These are phyloP conservation scores for Chloromyia formosa DNA, from an alignment of 2,888 invertebrate genomes.

Conservation along the genomic window DNA sequence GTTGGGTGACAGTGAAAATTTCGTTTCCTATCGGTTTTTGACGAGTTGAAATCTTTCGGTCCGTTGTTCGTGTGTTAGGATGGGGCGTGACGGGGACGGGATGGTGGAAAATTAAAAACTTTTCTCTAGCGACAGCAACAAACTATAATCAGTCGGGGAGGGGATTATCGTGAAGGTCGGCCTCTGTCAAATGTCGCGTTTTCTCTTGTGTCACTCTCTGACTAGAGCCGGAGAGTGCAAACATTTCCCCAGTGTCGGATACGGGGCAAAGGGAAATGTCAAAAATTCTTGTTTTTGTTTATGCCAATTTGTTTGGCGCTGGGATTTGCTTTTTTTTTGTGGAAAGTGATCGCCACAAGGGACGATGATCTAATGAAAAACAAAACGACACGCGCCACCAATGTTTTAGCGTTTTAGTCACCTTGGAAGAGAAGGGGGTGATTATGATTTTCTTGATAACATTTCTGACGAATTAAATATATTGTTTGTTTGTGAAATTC, in stretches of 20 bases:
- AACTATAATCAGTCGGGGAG: slow-evolving; percentile 18
- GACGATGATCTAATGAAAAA: not conserved
- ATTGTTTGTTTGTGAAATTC: no score
- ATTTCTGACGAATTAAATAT: no score
- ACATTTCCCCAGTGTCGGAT: not conserved
- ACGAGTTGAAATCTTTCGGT: not conserved
- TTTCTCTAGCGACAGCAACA: slow-evolving; percentile 21
- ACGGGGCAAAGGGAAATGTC: slow-evolving; percentile 1
- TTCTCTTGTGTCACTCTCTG: not conserved
- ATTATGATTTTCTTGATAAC: no score
- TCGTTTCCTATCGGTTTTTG: slow-evolving; percentile 1
- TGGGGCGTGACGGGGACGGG: not conserved
- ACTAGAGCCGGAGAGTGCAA: slow-evolving; percentile 1
- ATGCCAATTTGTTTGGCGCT: slow-evolving; percentile 5
- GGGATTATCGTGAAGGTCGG: slow-evolving; percentile 8
- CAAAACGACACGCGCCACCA: not conserved
- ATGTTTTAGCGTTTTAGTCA: no score
- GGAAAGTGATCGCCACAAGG: not conserved
- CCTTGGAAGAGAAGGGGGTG: no score
- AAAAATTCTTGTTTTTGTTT: slow-evolving; percentile 36
- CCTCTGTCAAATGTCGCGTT: not conserved
- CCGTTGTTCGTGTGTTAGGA: no score
- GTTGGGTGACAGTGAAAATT: slow-evolving; percentile 53
- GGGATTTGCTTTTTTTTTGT: not conserved
- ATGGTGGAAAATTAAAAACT: slow-evolving; percentile 5